A percentile compares a stretch with the other conserved stretches of the same genome.
phyloP scores from a whole-genome alignment of 2,888 invertebrate genomes.

The Orthonevra nobilis region DNA sequence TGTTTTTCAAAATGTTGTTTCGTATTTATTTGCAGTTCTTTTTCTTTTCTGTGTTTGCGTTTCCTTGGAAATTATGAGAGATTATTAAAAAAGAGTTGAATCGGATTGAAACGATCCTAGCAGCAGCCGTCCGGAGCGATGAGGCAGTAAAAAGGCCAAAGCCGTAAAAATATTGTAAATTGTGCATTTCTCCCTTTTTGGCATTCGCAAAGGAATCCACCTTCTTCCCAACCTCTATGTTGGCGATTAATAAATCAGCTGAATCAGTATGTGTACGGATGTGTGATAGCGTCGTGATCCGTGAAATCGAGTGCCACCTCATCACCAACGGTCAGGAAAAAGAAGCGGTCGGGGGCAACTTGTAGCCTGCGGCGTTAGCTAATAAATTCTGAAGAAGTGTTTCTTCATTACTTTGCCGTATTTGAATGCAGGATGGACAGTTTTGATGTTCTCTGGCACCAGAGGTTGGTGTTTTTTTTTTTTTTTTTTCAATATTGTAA shows the following conservation, averaged over 20 bases:
- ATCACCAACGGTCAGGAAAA: conserved; percentile 33
- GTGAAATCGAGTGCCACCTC: conserved; percentile 54
- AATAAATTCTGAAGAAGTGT: conserved; percentile 61
- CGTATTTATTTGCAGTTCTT: conserved; percentile 9
- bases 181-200: conserved; percentile 60
- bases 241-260: conserved; percentile 63
- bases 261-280: background rate
- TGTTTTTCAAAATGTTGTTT: too few relatives aligned
- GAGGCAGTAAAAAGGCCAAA: conserved; percentile 12
- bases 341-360: background rate
- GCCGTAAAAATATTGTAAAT: conserved; percentile 60
- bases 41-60: conserved; percentile 50
- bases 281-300: conserved; percentile 8
- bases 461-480: conserved; percentile 28
- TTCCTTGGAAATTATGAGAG: conserved; percentile 67
- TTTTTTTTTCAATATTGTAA: conserved; percentile 25
- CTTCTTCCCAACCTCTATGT: conserved; percentile 23
- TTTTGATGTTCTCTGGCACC: too few relatives aligned
- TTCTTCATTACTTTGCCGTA: conserved; percentile 35
- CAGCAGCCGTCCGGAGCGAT: background rate
- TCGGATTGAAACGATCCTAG: conserved; percentile 53
- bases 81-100: conserved; percentile 62
- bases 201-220: conserved; percentile 47
- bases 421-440: conserved; percentile 47
- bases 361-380: conserved; percentile 66